Conservation (phyloP, 2,888 invertebrate species). For the Osedax fenrisi region DNA sequence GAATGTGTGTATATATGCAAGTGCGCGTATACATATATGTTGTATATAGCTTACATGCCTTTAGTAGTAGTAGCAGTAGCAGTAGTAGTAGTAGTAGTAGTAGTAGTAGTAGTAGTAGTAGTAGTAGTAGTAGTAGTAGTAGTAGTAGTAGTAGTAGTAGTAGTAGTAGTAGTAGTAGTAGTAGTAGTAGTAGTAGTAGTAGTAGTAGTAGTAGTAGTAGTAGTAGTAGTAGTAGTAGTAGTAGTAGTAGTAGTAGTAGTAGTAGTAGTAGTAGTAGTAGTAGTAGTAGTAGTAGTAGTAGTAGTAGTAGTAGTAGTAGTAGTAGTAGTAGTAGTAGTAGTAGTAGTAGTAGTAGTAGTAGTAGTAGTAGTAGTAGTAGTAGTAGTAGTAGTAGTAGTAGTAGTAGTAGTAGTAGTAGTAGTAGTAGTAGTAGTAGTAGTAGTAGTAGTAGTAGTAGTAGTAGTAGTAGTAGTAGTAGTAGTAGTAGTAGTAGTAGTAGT, state of each 20-base stretch:
- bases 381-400: neutral
- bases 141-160: conserved; percentile 13
- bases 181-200: conserved; percentile 3
- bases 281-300: neutral
- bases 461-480: conserved; percentile 9
- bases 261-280: conserved; percentile 6
- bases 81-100: conserved; percentile 5
- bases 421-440: conserved; percentile 16
- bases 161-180: neutral
- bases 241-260: conserved; percentile 18
- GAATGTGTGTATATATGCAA: no score
- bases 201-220: conserved; percentile 23
- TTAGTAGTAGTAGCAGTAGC: conserved; percentile 3
- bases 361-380: neutral
- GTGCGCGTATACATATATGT: no score
- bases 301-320: neutral
- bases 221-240: conserved; percentile 29
- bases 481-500: conserved; percentile 25
- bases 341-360: neutral
- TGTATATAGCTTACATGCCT: neutral
- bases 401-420: neutral
- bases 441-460: neutral
- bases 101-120: conserved; percentile 13
- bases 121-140: conserved; percentile 9
- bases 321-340: neutral